These are phyloP conservation scores for Hesperia comma DNA, from an alignment of 2,888 invertebrate species.

Conservation along the genomic window DNA sequence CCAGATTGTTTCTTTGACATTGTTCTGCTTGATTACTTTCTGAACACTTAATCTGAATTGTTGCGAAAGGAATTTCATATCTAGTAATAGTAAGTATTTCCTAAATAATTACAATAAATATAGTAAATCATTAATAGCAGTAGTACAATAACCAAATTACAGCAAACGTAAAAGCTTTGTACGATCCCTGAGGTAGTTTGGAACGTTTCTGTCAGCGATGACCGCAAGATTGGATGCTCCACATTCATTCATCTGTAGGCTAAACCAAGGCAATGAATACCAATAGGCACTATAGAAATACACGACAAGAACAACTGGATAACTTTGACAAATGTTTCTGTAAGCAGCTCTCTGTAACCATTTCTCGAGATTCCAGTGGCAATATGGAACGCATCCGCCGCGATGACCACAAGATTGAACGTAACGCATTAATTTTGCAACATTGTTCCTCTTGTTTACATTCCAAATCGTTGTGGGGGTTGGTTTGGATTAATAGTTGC, in stretches of 20 bases:
- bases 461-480: background rate
- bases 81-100: no score
- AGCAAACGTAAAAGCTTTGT: background rate
- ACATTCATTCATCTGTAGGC: background rate
- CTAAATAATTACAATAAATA: no score
- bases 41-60: no score
- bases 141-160: no score
- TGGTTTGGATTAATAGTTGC: background rate
- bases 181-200: background rate
- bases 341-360: background rate
- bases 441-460: conserved; percentile 1
- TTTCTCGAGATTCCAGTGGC: background rate
- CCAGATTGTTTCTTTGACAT: no score
- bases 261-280: background rate
- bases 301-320: background rate
- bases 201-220: conserved; percentile 3
- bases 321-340: background rate
- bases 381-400: background rate
- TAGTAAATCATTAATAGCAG: no score
- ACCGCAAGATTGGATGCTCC: conserved; percentile 12
- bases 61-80: no score
- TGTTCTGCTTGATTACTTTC: no score
- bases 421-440: conserved; percentile 1
- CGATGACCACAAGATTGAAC: background rate
- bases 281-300: background rate